Percentiles rank a stretch among this genome's conserved stretches.
phyloP scores from a whole-genome alignment of 2,888 invertebrate genomes.

The Amphipyra berbera region DNA sequence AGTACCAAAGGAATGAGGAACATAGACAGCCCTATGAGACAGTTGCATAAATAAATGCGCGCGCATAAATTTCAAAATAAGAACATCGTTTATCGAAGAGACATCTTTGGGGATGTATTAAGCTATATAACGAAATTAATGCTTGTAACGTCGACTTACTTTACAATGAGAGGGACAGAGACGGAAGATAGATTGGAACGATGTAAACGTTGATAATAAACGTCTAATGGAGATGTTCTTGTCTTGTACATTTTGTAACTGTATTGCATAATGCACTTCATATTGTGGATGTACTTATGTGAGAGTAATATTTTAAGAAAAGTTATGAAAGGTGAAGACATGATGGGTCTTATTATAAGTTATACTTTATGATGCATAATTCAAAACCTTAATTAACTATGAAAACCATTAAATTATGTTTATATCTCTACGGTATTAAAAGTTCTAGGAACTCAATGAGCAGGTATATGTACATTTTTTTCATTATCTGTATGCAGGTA shows the following conservation, averaged over 20 bases:
- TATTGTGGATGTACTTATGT: constrained; percentile 3
- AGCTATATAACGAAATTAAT: constrained; percentile 42
- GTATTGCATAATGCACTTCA: constrained; percentile 34
- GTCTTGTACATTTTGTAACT: constrained; percentile 58
- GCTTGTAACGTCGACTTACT: constrained; percentile 32
- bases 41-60: constrained; percentile 68
- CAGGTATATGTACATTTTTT: no score
- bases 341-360: constrained; percentile 15
- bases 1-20: constrained; percentile 45
- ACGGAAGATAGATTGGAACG: constrained; percentile 22
- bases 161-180: constrained; percentile 32
- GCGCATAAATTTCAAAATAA: constrained; percentile 79
- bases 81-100: constrained; percentile 70
- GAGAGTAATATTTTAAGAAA: constrained; percentile 31
- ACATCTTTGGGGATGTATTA: constrained; percentile 57
- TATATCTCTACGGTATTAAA: no score
- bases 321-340: constrained; percentile 11
- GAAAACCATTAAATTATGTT: not conserved
- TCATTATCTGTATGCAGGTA: no score
- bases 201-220: constrained; percentile 56
- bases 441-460: no score
- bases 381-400: constrained; percentile 14
- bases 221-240: constrained; percentile 66
- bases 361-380: constrained; percentile 22
- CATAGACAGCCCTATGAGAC: constrained; percentile 58